Base-by-base conservation (phyloP, 2,888 invertebrate genomes). In the Leucania comma region DNA sequence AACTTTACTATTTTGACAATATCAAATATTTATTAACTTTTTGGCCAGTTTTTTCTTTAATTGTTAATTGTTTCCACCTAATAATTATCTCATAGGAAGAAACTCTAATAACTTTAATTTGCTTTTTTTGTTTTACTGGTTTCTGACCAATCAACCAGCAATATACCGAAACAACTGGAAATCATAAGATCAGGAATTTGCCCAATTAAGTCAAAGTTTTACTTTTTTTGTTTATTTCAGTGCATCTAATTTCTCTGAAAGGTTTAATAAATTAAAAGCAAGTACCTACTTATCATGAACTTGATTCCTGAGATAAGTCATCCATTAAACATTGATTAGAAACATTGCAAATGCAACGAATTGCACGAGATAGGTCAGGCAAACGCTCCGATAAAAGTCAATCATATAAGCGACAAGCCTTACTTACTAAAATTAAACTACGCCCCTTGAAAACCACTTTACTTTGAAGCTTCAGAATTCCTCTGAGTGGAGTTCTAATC, bases 401-500 rank as follows among this genome's bases (percentile, higher is more conserved):
- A 58, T 71, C 57, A 46, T 64, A 53, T n/a, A 61, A 73, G 35
- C 54, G 48, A 53, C 17, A 61, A 73, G 35, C 54, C 42, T 75
- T 65, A 78, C 72, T 75, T 68, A 72, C 62, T 66, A 63, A 80
- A 79, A 79, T 75, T 80, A 48, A 72, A 66, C 58, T 68, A 65
- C 61, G 62, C 46, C 62, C 56, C 80, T 79, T 66, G 64, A 72
- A 75, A 79, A 62, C 72, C 65, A 80, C 61, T 70, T 78, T 66
- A 70, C 56, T 71, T 61, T 56, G 71, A 58, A 61, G 51, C 57
- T 50, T 51, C 54, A 57, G 63, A 62, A 79, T 75, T 80, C 38
- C 67, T 72, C 62, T 20, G 60, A 75, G 71, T 80, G 75, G 53
- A 80, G 61, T 75, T 72, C 65, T 76, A 80, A 80, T 80, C 72